Evolutionary conservation across 1,140 invertebrate genomes (phyloP).

Genomic region (Patella vulgata): DNA sequence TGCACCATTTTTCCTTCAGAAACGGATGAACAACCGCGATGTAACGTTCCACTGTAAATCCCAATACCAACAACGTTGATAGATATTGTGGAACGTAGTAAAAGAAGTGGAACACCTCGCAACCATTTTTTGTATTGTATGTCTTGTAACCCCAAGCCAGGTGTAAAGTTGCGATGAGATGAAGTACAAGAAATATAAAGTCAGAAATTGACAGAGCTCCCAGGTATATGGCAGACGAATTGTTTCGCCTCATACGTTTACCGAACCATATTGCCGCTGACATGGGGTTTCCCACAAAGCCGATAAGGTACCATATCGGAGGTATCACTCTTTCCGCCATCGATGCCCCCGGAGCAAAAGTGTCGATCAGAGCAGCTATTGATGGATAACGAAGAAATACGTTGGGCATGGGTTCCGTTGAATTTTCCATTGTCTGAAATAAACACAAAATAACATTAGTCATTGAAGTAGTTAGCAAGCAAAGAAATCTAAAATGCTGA

Average conservation of each 20-base stretch:
- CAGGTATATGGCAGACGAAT: conserved; percentile 63
- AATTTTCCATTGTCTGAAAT: conserved; percentile 2
- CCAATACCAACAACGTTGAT: conserved; percentile 66
- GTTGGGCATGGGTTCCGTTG: background rate
- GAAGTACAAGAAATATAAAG: conserved; percentile 53
- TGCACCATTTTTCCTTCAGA: conserved; percentile 64
- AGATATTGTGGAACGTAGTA: conserved; percentile 58
- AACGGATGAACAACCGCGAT: conserved; percentile 95
- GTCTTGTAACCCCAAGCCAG: conserved; percentile 48
- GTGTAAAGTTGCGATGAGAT: conserved; percentile 51
- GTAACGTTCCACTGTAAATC: conserved; percentile 94
- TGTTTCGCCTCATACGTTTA: conserved; percentile 53
- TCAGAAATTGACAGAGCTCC: conserved; percentile 60
- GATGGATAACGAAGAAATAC: conserved; percentile 20
- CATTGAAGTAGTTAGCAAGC: no score
- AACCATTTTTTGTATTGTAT: conserved; percentile 39
- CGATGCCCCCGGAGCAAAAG: conserved; percentile 39
- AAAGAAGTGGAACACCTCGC: conserved; percentile 52
- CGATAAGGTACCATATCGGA: conserved; percentile 61
- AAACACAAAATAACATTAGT: no score
- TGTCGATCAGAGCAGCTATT: conserved; percentile 23
- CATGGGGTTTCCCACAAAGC: conserved; percentile 59
- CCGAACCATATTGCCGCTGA: conserved; percentile 59
- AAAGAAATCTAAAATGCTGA: no score
- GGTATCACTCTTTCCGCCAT: conserved; percentile 48